Evolutionary conservation across 2,797 vertebrate species (phyloP), one percentile per base, ranked within the genome.

Genomic region (Austrolebias charrua): DNA sequence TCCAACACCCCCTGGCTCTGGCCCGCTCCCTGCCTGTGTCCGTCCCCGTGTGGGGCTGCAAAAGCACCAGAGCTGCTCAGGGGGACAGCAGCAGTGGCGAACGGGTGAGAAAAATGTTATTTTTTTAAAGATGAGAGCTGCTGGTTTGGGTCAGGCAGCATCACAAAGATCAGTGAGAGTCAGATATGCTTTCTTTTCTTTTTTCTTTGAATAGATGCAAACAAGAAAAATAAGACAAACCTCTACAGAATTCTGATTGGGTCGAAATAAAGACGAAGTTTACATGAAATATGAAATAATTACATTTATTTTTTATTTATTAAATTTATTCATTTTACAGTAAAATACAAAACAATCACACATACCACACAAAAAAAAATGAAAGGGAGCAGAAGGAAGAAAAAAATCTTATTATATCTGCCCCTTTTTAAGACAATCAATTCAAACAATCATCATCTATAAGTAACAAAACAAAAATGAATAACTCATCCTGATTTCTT

Each of bases 11-110:
- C 55, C 91, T 93, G 88, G 93, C 94, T 4, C 68, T 94, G 24
- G 95, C 96, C 31, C 95, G 95, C 82, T 97, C 96, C 13, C 86
- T 97, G 61, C 96, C 95, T 0, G 94, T 97, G 7, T 94, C 94
- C 0, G 95, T 97, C 61, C 96, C 95, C 0, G 93, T 95, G 48
- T 97, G 96, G 96, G 91, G 93, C 63, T 96, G 94, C 87, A 94
- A 65, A 42, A 86, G 83, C 44, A 78, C 13, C 81, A 55, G 84
- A 18, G 72, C 71, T 0, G 73, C 72, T 28, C 86, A 60, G 62
- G 89, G 88, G 19, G 89, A 90, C 11, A 42, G 81, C 61, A 83
- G 80, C 82, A 91, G 91, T 5, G 86, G 83, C 24, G 89, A 92
- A 53, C 75, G 89, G 84, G 89, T 89, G 45, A 87, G 91, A 12